Percentiles rank a stretch among this genome's conserved stretches.
Conservation (phyloP, 2,888 invertebrate genomes). For the Chrysina gloriosa region DNA sequence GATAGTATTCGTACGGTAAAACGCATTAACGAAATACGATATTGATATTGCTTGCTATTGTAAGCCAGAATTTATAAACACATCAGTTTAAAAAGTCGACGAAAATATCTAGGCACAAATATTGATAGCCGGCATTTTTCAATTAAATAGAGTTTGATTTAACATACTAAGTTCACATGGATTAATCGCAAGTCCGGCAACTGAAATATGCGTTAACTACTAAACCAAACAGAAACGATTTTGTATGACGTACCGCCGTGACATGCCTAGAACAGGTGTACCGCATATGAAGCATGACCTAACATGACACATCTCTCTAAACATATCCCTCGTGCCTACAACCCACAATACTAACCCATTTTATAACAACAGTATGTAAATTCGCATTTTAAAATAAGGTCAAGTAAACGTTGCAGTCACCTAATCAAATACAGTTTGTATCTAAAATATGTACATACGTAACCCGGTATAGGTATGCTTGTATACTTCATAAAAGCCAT, state of each 20-base stretch:
- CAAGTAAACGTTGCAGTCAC: not conserved
- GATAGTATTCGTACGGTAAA: not conserved
- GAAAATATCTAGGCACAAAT: constrained; percentile 15
- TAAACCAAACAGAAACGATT: not conserved
- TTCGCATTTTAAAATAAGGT: not conserved
- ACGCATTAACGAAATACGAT: not conserved
- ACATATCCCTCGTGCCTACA: constrained; percentile 44
- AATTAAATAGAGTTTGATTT: not conserved
- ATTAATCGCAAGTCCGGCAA: constrained; percentile 2
- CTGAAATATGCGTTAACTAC: not conserved
- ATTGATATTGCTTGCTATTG: not conserved
- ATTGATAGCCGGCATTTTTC: not conserved
- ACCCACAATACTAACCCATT: constrained; percentile 26
- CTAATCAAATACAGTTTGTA: constrained; percentile 6
- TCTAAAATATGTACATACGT: not conserved
- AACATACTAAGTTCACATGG: not conserved
- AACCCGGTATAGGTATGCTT: not conserved
- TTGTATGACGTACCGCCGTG: constrained; percentile 11
- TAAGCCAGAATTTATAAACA: constrained; percentile 25
- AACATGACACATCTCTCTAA: constrained; percentile 51
- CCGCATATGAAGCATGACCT: constrained; percentile 44
- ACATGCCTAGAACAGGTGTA: constrained; percentile 44
- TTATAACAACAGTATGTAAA: not conserved
- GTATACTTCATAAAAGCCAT: not conserved
- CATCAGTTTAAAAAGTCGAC: constrained; percentile 32